A percentile compares a stretch with the other conserved stretches of the same genome.
phyloP scores from a whole-genome alignment of 2,113 vertebrate genomes.

The Oenanthe oenanthe region DNA sequence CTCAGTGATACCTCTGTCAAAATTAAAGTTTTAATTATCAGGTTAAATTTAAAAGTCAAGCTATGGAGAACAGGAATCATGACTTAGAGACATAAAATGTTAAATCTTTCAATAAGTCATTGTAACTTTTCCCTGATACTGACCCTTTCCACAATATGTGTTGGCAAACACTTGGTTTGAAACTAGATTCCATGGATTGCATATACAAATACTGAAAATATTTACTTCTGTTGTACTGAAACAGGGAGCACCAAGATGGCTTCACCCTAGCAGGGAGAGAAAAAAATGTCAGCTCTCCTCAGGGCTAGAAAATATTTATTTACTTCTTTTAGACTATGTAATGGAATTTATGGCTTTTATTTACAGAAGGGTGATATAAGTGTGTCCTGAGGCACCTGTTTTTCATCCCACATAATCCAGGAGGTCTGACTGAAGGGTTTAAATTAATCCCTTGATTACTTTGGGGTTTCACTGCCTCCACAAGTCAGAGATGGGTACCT shows the following conservation, averaged over 20 bases:
- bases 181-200: background rate
- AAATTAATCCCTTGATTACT: background rate
- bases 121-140: background rate
- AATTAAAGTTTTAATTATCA: background rate
- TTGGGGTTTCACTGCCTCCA: background rate
- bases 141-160: background rate
- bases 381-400: background rate
- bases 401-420: conserved; percentile 7
- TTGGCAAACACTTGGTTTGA: background rate
- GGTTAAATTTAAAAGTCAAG: background rate
- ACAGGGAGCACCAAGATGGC: background rate
- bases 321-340: conserved; percentile 9
- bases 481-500: background rate
- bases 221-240: background rate
- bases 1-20: background rate
- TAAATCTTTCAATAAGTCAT: background rate
- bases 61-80: background rate
- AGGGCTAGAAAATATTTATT: conserved; percentile 28
- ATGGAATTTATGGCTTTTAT: conserved; percentile 7
- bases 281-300: background rate
- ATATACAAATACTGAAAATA: background rate
- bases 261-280: background rate
- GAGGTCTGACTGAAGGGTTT: background rate
- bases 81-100: background rate
- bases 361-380: background rate